Conservation (phyloP, 2,888 invertebrate genomes). For the Schizaphis graminum region DNA sequence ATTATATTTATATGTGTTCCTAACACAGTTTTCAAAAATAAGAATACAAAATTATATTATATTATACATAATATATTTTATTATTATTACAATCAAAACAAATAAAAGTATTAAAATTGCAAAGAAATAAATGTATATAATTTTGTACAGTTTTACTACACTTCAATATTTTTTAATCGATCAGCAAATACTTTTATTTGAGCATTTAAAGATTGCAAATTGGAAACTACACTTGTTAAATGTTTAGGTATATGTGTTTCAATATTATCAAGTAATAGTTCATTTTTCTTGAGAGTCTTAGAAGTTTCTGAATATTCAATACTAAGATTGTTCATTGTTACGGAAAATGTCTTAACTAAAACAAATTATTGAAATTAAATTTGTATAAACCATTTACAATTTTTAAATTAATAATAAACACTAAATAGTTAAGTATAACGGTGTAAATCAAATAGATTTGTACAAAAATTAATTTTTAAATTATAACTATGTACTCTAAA, state of each 20-base stretch:
- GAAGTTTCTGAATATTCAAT: constrained; percentile 81
- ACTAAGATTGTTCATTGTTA: constrained; percentile 85
- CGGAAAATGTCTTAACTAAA: constrained; percentile 88
- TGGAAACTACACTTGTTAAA: constrained; percentile 82
- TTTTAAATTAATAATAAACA: not conserved
- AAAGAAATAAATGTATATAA: not conserved
- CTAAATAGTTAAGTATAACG: not conserved
- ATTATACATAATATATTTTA: not conserved
- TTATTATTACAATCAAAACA: not conserved
- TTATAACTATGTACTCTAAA: not conserved
- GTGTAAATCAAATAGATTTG: not conserved
- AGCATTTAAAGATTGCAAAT: constrained; percentile 80
- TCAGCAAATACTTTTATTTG: constrained; percentile 76
- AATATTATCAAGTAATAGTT: constrained; percentile 81
- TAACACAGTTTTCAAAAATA: not conserved
- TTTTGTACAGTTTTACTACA: not conserved
- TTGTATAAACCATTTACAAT: not conserved
- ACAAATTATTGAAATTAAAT: constrained; percentile 67
- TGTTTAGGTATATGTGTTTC: constrained; percentile 86
- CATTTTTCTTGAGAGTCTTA: constrained; percentile 81
- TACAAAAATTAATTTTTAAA: not conserved
- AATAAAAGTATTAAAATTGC: not conserved
- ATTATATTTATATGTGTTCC: not conserved
- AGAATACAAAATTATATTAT: not conserved
- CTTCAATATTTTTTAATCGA: not conserved